phyloP scores from a whole-genome alignment of 2,797 vertebrate genomes.

The Toxotes lorentzi region DNA sequence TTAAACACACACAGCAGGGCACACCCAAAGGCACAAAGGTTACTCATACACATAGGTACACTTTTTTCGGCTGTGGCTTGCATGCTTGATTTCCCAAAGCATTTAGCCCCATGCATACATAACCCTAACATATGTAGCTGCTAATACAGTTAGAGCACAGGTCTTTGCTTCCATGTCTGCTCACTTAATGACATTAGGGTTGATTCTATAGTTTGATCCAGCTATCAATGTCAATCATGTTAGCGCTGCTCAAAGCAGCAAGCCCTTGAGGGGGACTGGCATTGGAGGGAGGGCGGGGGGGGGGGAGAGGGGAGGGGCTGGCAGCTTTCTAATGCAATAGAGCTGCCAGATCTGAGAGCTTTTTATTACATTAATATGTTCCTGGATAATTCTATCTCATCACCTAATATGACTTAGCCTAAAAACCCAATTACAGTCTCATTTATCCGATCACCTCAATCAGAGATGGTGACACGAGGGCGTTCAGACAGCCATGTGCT shows the following conservation, averaged over 20 bases:
- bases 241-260: slow-evolving; percentile 56
- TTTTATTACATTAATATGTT: slow-evolving; percentile 87
- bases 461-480: slow-evolving; percentile 78
- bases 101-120: slow-evolving; percentile 67
- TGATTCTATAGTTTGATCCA: slow-evolving; percentile 76
- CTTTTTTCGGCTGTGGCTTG: slow-evolving; percentile 43
- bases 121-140: slow-evolving; percentile 75
- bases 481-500: slow-evolving; percentile 70
- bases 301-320: slow-evolving; percentile 25
- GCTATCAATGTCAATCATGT: slow-evolving; percentile 84
- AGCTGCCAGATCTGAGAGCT: slow-evolving; percentile 78
- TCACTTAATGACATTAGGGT: slow-evolving; percentile 75
- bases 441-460: slow-evolving; percentile 87
- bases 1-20: neutral
- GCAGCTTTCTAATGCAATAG: slow-evolving; percentile 75
- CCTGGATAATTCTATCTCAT: slow-evolving; percentile 87
- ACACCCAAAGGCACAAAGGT: slow-evolving; percentile 34
- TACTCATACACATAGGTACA: slow-evolving; percentile 12
- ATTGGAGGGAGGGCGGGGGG: slow-evolving; percentile 22
- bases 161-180: slow-evolving; percentile 74
- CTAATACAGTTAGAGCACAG: slow-evolving; percentile 74
- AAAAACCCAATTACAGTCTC: slow-evolving; percentile 90
- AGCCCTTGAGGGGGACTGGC: slow-evolving; percentile 54
- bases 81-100: slow-evolving; percentile 60
- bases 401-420: slow-evolving; percentile 86